Conservation (phyloP, 2,888 invertebrate genomes). For the Pseudanteris insignis region DNA sequence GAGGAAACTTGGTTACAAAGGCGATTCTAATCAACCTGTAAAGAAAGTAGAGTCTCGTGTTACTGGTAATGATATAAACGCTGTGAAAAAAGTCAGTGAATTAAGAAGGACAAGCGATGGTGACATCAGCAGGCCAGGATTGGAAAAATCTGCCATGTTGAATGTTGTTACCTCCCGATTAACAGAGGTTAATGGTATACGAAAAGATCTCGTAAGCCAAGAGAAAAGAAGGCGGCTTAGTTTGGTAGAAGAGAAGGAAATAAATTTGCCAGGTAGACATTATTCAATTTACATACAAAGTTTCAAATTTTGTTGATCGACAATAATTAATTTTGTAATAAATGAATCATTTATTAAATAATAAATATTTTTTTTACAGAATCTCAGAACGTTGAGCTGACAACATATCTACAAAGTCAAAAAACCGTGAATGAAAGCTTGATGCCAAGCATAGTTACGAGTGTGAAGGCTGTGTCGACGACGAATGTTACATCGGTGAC, state of each 20-base stretch:
- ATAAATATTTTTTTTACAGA: slow-evolving; percentile 52
- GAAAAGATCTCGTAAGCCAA: slow-evolving; percentile 68
- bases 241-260: slow-evolving; percentile 63
- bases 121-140: slow-evolving; percentile 56
- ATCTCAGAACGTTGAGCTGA: slow-evolving; percentile 62
- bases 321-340: too few species aligned
- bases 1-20: slow-evolving; percentile 61
- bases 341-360: too few species aligned
- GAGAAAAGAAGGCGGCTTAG: slow-evolving; percentile 74
- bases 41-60: slow-evolving; percentile 68
- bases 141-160: slow-evolving; percentile 54
- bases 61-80: slow-evolving; percentile 65
- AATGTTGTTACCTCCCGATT: slow-evolving; percentile 54
- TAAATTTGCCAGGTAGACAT: slow-evolving; percentile 59
- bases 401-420: slow-evolving; percentile 55
- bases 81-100: slow-evolving; percentile 62
- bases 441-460: slow-evolving; percentile 45
- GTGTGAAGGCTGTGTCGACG: slow-evolving; percentile 46
- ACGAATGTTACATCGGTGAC: neutral
- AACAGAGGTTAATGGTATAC: slow-evolving; percentile 70
- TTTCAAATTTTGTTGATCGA: slow-evolving; percentile 7
- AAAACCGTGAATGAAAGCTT: slow-evolving; percentile 50
- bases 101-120: slow-evolving; percentile 69
- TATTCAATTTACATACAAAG: too few species aligned
- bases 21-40: slow-evolving; percentile 50